Conservation (phyloP, 2,797 vertebrate genomes). For the Paguma larvata region DNA sequence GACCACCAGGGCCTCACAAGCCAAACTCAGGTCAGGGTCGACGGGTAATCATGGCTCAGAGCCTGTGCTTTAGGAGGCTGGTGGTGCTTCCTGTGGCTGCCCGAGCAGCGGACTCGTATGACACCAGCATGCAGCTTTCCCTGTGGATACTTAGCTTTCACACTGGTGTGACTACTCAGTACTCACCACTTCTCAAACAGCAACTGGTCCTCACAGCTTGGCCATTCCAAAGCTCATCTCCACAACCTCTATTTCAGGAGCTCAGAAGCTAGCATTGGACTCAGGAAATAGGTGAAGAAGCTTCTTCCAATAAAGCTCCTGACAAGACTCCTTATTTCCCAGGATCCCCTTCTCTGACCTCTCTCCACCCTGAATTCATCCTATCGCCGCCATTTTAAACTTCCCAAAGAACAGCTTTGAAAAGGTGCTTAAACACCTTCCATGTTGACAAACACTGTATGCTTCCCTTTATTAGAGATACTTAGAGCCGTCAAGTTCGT, state of each 20-base stretch:
- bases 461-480: not conserved
- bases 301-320: not conserved
- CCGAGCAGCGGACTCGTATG: no score
- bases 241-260: not conserved
- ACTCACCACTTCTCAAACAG: not conserved
- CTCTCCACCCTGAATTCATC: not conserved
- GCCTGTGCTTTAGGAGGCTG: not conserved
- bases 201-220: accelerated
- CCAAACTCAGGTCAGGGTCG: not conserved
- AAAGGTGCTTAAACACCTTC: not conserved
- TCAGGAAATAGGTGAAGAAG: not conserved
- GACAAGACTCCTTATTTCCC: not conserved
- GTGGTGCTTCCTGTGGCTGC: not conserved
- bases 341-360: not conserved
- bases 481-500: not conserved
- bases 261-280: not conserved
- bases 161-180: no score
- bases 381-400: not conserved
- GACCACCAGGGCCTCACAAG: accelerated
- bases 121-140: not conserved
- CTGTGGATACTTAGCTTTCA: not conserved
- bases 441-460: not conserved
- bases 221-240: not conserved
- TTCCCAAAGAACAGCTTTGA: not conserved
- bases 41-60: not conserved